Evolutionary conservation across 64 coral and sea anemone species (phyloP).

Genomic region (Montipora efflorescens): DNA sequence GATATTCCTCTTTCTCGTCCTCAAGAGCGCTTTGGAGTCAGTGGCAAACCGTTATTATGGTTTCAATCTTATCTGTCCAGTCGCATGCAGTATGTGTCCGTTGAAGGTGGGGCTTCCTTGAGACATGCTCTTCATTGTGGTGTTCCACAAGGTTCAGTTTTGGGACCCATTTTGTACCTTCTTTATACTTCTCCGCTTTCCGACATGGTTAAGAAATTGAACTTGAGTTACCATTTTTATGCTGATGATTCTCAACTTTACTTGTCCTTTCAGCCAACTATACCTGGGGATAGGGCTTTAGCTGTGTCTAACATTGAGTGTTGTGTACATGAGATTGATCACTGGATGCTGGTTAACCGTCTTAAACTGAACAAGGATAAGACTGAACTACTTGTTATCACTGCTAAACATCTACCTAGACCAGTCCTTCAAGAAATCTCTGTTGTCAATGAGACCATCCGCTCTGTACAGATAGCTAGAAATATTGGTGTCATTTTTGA

Average conservation of each 20-base stretch:
- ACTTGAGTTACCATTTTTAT: slow-evolving; percentile 12
- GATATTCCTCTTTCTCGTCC: slow-evolving; percentile 12
- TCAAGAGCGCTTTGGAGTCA: background rate
- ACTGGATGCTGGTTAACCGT: slow-evolving; percentile 23
- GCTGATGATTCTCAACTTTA: slow-evolving; percentile 59
- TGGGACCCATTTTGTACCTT: background rate
- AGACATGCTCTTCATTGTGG: slow-evolving; percentile 8
- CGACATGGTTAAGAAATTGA: slow-evolving; percentile 22
- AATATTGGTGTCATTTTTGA: slow-evolving; percentile 32
- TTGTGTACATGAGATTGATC: slow-evolving; percentile 22
- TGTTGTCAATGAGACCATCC: too few relatives aligned
- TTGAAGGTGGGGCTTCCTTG: background rate
- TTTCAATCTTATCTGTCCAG: slow-evolving; percentile 6
- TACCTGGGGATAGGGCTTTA: background rate
- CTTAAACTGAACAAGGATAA: slow-evolving; percentile 47
- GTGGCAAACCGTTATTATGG: slow-evolving; percentile 10
- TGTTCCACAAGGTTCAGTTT: slow-evolving; percentile 38
- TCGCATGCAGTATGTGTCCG: slow-evolving; percentile 27
- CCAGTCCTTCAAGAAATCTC: slow-evolving; percentile 22
- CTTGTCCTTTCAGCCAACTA: slow-evolving; percentile 31
- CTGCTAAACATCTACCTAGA: slow-evolving; percentile 13
- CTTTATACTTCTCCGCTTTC: slow-evolving; percentile 12
- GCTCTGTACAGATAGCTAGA: background rate
- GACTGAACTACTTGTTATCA: slow-evolving; percentile 7
- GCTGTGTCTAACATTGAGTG: background rate